Evolutionary conservation across 2,888 invertebrate species (phyloP), one percentile per base, ranked within the genome.

Genomic region (Unio delphinus): DNA sequence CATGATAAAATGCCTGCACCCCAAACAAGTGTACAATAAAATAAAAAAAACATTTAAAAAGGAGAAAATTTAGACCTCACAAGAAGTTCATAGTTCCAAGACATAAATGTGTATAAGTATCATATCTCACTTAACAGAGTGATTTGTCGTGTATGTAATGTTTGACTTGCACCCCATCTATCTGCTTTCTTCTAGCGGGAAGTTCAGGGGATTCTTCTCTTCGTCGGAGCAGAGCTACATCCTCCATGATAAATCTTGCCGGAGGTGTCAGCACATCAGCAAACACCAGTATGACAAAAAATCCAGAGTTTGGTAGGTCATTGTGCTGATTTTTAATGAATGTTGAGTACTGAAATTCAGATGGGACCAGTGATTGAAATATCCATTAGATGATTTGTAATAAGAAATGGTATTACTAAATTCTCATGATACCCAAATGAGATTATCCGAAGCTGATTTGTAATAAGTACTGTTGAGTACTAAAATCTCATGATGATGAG

Each of bases 231-330:
- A 80, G 82, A 72, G 73, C 75, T 73, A 82, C 85, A 20, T 76
- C 83, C 11, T 87, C 87, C 54, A 86, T 87, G 87, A 81, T 85
- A 57, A 87, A 87, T 77, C 77, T 87, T 26, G 80, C 84, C 26
- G 78, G 78, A 66, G 78, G 75, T 61, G 71, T 76, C 61, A 70
- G 71, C 64, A 68, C 70, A 68, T 74, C 79, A 61, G 75, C 77
- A 61, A 76, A 81, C 69, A 76, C 80, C 64, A 77, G 81, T 30
- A 76, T 83, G 67, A 74, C 80, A 69, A 81, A 83, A 80, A 81
- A 83, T 69, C 77, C 84, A 56, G 85, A 85, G 64, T 83, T 84
- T 80, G 85, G 85, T 85, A 84, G 70, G 85, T 83, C 65, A 56
- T 28, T 57, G 55, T 8, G 61, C 60, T 61, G 57, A 28, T 62